Evolutionary conservation across 2,888 invertebrate genomes (phyloP).

Genomic region (Morpho achilles): DNA sequence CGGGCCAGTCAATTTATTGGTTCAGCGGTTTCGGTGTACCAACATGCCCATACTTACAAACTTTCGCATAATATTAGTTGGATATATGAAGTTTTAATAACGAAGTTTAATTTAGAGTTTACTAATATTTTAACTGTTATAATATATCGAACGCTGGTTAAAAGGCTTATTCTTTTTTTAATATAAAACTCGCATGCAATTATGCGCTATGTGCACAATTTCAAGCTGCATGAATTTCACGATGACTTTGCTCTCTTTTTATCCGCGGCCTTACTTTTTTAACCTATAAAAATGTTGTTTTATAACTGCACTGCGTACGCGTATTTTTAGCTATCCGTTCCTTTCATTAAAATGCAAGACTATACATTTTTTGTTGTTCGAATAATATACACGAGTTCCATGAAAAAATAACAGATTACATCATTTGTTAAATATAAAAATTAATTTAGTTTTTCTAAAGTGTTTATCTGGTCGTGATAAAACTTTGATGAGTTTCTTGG

Average conservation of each 20-base stretch:
- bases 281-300: slow-evolving; percentile 9
- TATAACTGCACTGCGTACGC: slow-evolving; percentile 5
- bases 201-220: slow-evolving; percentile 11
- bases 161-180: slow-evolving; percentile 9
- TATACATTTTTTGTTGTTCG: no score
- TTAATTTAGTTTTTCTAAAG: no score
- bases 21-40: no score
- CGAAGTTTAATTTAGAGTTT: background rate
- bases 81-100: no score
- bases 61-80: no score
- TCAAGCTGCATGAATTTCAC: slow-evolving; percentile 12
- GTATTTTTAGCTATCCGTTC: background rate
- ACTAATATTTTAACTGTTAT: background rate
- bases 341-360: background rate
- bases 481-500: no score
- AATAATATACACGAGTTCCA: no score
- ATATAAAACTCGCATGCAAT: slow-evolving; percentile 11
- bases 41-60: no score
- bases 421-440: no score
- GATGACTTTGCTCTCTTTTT: slow-evolving; percentile 13
- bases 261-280: slow-evolving; percentile 10
- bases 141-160: background rate
- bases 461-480: no score
- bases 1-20: no score
- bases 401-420: no score